phyloP scores from a whole-genome alignment of 2,797 vertebrate genomes.

The Galaxias olidus region DNA sequence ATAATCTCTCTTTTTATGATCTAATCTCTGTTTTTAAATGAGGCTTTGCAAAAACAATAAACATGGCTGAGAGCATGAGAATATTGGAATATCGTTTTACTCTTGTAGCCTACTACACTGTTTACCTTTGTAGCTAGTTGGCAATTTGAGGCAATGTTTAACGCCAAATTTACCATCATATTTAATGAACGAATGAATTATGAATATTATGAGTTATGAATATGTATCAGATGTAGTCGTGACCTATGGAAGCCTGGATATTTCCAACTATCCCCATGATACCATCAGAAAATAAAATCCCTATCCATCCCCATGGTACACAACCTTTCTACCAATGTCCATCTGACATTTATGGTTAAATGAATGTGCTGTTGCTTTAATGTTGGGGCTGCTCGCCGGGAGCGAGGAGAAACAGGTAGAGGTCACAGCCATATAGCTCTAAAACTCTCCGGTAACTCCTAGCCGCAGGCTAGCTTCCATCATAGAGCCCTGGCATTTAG shows the following conservation, averaged over 20 bases:
- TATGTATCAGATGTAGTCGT: no score
- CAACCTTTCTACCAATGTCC: not conserved
- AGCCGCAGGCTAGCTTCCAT: constrained; percentile 20
- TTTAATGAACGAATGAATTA: no score
- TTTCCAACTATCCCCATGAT: no score
- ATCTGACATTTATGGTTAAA: not conserved
- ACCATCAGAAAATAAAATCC: not conserved
- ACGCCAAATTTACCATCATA: no score
- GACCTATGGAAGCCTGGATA: no score
- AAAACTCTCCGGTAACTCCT: constrained; percentile 2
- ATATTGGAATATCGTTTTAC: not conserved
- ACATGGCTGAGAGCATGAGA: not conserved
- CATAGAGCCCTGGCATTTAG: constrained; percentile 38
- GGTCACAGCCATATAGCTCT: not conserved
- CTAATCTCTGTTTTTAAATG: not conserved
- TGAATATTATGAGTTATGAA: no score
- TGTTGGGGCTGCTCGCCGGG: not conserved
- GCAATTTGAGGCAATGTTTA: no score
- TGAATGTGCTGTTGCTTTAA: not conserved
- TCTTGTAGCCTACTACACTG: no score
- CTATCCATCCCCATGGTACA: not conserved
- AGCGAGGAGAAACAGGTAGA: constrained; percentile 3
- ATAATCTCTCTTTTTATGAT: not conserved
- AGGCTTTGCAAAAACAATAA: not conserved
- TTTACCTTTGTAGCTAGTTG: not conserved